Percentiles rank a stretch among this genome's conserved stretches.
phyloP scores from a whole-genome alignment of 1,140 invertebrate species.

The Drosophila pseudoobscura region DNA sequence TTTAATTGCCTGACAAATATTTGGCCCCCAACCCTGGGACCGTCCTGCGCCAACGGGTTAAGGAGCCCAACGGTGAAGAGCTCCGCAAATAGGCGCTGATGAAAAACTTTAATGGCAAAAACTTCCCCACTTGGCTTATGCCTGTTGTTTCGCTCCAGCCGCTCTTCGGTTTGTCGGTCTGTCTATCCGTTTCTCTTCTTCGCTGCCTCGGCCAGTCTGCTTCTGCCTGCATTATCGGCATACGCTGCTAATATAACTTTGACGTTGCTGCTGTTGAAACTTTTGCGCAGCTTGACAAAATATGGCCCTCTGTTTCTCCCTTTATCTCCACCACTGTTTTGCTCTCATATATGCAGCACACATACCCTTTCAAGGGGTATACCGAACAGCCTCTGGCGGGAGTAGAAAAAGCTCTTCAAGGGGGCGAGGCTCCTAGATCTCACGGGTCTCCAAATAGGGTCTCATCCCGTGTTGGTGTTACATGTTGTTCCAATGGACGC shows the following conservation, averaged over 20 bases:
- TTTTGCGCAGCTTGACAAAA: conserved; percentile 69
- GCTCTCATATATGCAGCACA: neutral
- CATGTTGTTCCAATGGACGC: too few relatives aligned
- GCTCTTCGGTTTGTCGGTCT: neutral
- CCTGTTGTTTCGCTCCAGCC: neutral
- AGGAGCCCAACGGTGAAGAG: conserved; percentile 46
- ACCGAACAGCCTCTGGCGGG: too few relatives aligned
- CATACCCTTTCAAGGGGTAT: too few relatives aligned
- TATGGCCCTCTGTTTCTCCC: conserved; percentile 4
- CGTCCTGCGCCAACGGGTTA: conserved; percentile 44
- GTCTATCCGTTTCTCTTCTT: neutral
- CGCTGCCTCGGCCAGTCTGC: conserved; percentile 2
- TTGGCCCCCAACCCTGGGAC: conserved; percentile 28
- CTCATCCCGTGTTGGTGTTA: too few relatives aligned
- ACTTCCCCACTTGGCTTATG: conserved; percentile 43
- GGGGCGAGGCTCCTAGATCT: too few relatives aligned
- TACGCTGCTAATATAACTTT: conserved; percentile 71
- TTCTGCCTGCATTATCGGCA: conserved; percentile 68
- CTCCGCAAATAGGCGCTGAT: conserved; percentile 50
- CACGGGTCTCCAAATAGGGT: too few relatives aligned
- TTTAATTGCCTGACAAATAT: conserved; percentile 76
- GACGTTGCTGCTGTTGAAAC: conserved; percentile 52
- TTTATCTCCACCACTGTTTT: conserved; percentile 28
- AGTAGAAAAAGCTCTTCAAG: too few relatives aligned
- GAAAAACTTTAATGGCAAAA: conserved; percentile 63